Evolutionary conservation across 2,113 vertebrate genomes (phyloP).

Genomic region (Platichthys flesus): DNA sequence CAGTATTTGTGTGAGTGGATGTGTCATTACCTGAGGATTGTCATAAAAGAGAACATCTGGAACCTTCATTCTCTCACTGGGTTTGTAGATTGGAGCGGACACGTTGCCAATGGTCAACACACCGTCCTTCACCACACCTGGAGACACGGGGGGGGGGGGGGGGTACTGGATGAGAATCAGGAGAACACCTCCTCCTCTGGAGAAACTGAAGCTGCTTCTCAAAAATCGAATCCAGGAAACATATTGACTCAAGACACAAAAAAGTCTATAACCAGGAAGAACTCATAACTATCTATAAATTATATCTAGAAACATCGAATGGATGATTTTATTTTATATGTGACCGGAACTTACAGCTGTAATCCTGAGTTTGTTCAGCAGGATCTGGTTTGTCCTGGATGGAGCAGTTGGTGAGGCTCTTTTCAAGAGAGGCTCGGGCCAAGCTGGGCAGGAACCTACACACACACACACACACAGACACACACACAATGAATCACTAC

Average conservation of each 20-base stretch:
- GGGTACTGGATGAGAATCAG: too few relatives aligned
- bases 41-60: slow-evolving; percentile 98
- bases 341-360: slow-evolving; percentile 83
- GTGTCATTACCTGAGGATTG: slow-evolving; percentile 88
- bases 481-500: not conserved
- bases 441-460: slow-evolving; percentile 93
- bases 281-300: too few relatives aligned
- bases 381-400: slow-evolving; percentile 78
- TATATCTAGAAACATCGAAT: too few relatives aligned
- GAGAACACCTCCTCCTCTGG: not conserved
- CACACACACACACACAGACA: slow-evolving; percentile 1
- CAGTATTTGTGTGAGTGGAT: not conserved
- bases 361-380: slow-evolving; percentile 70
- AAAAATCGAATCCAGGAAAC: too few relatives aligned
- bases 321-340: not conserved
- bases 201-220: too few relatives aligned
- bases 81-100: slow-evolving; percentile 84
- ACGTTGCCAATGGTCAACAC: slow-evolving; percentile 89
- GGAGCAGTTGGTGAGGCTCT: slow-evolving; percentile 85
- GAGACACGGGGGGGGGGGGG: slow-evolving; percentile 2
- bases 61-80: slow-evolving; percentile 91
- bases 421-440: slow-evolving; percentile 89
- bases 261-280: too few relatives aligned
- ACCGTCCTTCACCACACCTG: slow-evolving; percentile 88
- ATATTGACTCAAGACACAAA: too few relatives aligned